A percentile compares a stretch with the other conserved stretches of the same genome.
Evolutionary conservation across 2,113 vertebrate species (phyloP).

Genomic region (Egretta garzetta): DNA sequence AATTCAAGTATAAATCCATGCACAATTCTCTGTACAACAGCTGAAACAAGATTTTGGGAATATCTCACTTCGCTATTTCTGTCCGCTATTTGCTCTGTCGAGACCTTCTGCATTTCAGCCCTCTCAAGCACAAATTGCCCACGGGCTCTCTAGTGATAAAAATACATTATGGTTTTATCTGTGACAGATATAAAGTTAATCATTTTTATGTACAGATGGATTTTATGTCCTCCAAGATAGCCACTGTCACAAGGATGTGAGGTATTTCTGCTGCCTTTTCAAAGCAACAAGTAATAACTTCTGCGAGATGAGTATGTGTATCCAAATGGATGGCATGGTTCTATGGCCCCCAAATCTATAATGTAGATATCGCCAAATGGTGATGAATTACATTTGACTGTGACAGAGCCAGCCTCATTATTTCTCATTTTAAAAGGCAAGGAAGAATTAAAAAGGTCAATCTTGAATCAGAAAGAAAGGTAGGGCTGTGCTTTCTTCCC

Average conservation of each 20-base stretch:
- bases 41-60: background rate
- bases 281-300: background rate
- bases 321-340: background rate
- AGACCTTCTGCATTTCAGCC: background rate
- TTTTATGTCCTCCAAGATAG: background rate
- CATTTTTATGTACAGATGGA: background rate
- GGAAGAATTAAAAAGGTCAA: background rate
- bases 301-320: background rate
- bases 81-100: background rate
- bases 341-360: background rate
- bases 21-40: background rate
- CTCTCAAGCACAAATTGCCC: background rate
- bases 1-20: background rate
- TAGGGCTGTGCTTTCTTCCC: background rate
- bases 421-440: background rate
- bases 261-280: background rate
- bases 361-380: background rate
- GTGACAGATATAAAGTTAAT: background rate
- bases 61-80: background rate
- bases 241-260: rapidly evolving
- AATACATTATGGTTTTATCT: background rate
- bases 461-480: background rate
- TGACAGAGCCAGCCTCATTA: background rate
- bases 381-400: background rate
- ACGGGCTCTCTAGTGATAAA: background rate